A percentile compares a stretch with the other conserved stretches of the same genome.
phyloP scores from a whole-genome alignment of 2,888 invertebrate species.

The Morpho helenor region DNA sequence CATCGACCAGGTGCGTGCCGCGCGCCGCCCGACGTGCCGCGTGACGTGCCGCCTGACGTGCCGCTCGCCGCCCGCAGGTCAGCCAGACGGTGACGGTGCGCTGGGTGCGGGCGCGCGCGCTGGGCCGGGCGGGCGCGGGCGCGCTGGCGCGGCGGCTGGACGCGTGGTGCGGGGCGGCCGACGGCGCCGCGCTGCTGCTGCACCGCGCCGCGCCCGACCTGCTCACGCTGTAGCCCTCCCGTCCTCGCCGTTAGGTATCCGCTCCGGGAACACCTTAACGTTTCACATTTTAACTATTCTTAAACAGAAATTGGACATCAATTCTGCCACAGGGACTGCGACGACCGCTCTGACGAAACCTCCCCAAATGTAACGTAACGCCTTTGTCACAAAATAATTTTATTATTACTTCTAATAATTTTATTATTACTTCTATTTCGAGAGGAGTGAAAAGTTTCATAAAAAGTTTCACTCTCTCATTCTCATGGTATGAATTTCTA shows the following conservation, averaged over 20 bases:
- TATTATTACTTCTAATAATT: too few species aligned
- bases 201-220: slow-evolving; percentile 48
- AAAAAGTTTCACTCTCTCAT: too few species aligned
- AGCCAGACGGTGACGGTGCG: slow-evolving; percentile 45
- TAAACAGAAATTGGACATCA: too few species aligned
- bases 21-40: neutral
- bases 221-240: slow-evolving; percentile 37
- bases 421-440: too few species aligned
- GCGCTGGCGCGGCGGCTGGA: slow-evolving; percentile 52
- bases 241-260: neutral
- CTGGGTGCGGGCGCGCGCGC: slow-evolving; percentile 66
- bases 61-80: slow-evolving; percentile 40
- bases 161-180: slow-evolving; percentile 55
- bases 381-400: too few species aligned
- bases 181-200: slow-evolving; percentile 47
- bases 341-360: too few species aligned
- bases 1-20: slow-evolving; percentile 90
- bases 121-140: slow-evolving; percentile 50
- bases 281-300: too few species aligned
- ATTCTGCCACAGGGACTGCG: too few species aligned
- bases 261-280: too few species aligned
- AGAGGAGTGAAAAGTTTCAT: too few species aligned
- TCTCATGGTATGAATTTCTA: too few species aligned
- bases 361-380: too few species aligned
- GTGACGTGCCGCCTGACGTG: neutral